Evolutionary conservation across 2,797 vertebrate genomes (phyloP), one percentile per base, ranked within the genome.

Genomic region (Cynodonichthys magdalenae): DNA sequence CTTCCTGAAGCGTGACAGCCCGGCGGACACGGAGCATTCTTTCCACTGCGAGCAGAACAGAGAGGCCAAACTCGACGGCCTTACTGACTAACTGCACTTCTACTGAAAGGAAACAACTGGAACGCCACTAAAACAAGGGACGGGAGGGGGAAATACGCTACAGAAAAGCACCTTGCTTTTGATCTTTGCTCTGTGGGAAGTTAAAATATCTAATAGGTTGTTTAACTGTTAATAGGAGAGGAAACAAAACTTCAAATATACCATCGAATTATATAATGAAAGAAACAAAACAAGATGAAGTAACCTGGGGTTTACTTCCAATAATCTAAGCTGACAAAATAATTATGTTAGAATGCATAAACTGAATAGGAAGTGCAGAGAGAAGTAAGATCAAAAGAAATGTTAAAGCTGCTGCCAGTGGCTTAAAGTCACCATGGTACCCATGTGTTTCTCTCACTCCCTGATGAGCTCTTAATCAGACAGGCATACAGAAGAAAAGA

Each of bases 1-100:
- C 85, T 71, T 81, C 78, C 75, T 63, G 49, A 60, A 87, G 88
- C 71, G 71, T 83, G 83, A 89, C 82, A 71, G 71, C 64, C 83
- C 46, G 3, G 66, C 62, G 19, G 79, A 85, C 82, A 79, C 15
- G 49, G 41, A 80, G 83, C 84, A 85, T 88, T 92, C 82, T 89
- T 90, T 92, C 88, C 86, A 83, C 87, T 74, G 50, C 6, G 14
- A 65, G 71, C 60, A 69, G 56, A 76, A 44, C 51, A 56, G 62
- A 74, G 74, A 64, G 81, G 69, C 69, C 79, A 82, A 74, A 86
- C 72, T 71, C 77, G 20, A 55, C 79, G 71, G 69, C 69, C 80
- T 70, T 4, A 28, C 76, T 76, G 65, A 78, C 75, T 53, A 6
- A 77, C 77, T 24, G 63, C 53, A 66, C 24, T 57, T 36, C 12